Evolutionary conservation across 2,888 invertebrate species (phyloP).

Genomic region (Phengaris arion): DNA sequence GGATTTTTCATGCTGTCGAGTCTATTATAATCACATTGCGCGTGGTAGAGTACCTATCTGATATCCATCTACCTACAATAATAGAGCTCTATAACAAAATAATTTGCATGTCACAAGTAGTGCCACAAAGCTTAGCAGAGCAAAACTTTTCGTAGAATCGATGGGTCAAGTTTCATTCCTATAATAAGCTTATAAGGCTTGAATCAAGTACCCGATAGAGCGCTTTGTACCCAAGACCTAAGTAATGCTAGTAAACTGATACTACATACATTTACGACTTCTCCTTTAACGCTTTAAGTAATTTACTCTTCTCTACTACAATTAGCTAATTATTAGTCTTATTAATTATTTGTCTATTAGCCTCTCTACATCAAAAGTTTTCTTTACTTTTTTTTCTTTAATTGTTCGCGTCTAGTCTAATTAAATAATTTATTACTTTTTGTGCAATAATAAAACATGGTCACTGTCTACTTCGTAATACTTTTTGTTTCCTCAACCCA

Average conservation of each 20-base stretch:
- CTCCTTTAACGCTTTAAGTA: not conserved
- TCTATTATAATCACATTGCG: too few relatives aligned
- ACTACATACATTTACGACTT: not conserved
- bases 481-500: not conserved
- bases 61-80: not conserved
- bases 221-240: not conserved
- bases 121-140: not conserved
- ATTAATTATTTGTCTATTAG: too few relatives aligned
- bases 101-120: not conserved
- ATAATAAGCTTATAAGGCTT: not conserved
- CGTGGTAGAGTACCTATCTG: too few relatives aligned
- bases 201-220: not conserved
- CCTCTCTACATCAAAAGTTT: too few relatives aligned
- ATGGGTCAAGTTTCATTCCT: not conserved
- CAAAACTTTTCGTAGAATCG: not conserved
- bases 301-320: too few relatives aligned
- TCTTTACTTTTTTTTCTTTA: too few relatives aligned
- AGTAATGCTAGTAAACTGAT: not conserved
- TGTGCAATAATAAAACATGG: not conserved
- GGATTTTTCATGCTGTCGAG: too few relatives aligned
- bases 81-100: not conserved
- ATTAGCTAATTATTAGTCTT: too few relatives aligned
- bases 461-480: not conserved
- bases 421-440: not conserved
- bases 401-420: too few relatives aligned